Conservation (phyloP, 2,888 invertebrate species). For the Eupithecia inturbata region DNA sequence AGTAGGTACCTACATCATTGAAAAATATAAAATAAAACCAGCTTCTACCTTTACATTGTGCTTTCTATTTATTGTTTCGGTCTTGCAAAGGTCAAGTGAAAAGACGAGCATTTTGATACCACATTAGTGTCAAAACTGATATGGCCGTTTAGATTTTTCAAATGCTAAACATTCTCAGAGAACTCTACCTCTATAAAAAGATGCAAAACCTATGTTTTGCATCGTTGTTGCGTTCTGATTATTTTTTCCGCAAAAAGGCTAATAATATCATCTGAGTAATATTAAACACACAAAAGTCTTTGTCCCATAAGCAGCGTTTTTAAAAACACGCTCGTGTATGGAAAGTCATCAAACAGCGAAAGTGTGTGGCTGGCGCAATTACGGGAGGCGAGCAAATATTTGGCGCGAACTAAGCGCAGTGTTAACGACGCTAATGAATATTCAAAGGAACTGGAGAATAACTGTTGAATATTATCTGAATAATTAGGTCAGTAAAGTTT, state of each 20-base stretch:
- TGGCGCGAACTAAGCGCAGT: slow-evolving; percentile 21
- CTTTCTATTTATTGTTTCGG: not conserved
- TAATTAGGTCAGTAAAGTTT: slow-evolving; percentile 15
- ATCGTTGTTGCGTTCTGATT: no score
- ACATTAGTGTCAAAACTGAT: not conserved
- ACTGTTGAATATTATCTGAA: slow-evolving; percentile 16
- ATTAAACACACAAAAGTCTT: slow-evolving; percentile 15
- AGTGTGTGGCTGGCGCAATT: slow-evolving; percentile 30
- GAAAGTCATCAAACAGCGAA: slow-evolving; percentile 36
- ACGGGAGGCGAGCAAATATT: slow-evolving; percentile 24
- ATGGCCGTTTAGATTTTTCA: not conserved
- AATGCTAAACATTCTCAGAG: not conserved
- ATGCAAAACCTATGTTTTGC: not conserved
- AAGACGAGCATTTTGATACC: not conserved
- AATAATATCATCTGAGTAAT: not conserved
- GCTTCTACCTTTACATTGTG: not conserved
- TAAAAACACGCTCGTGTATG: slow-evolving; percentile 27
- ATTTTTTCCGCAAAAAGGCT: not conserved
- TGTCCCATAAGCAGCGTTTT: slow-evolving; percentile 18
- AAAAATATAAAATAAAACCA: no score
- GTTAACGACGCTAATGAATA: slow-evolving; percentile 32
- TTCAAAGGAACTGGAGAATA: slow-evolving; percentile 23
- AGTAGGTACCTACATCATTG: not conserved
- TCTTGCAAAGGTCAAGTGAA: not conserved
- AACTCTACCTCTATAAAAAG: not conserved